A percentile compares a stretch with the other conserved stretches of the same genome.
These are phyloP conservation scores for Periophthalmus modestus DNA, from an alignment of 2,113 vertebrate genomes.

Conservation along the genomic window DNA sequence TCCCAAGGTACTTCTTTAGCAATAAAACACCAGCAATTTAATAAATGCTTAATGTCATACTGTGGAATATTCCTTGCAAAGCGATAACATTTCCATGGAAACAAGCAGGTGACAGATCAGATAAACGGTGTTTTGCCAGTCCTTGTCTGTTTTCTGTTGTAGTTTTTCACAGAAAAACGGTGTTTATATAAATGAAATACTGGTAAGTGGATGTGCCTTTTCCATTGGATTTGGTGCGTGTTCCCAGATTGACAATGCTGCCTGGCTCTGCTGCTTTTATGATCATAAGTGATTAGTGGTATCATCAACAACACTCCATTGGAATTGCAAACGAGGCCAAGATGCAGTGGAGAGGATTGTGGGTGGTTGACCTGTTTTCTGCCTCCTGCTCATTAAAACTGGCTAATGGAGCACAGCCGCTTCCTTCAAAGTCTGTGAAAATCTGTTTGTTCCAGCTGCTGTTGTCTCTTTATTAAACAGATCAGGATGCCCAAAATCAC, in stretches of 20 bases:
- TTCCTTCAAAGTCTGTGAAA: slow-evolving; percentile 34
- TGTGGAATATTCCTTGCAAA: neutral
- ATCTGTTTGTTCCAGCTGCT: slow-evolving; percentile 40
- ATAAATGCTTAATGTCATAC: neutral
- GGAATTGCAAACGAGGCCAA: slow-evolving; percentile 67
- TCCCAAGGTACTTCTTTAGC: too few relatives aligned
- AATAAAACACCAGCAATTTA: too few relatives aligned
- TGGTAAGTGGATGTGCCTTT: slow-evolving; percentile 8
- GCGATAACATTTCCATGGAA: neutral
- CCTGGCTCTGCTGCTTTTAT: slow-evolving; percentile 32
- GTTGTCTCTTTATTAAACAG: slow-evolving; percentile 11
- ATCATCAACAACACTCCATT: slow-evolving; percentile 58
- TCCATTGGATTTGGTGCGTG: neutral
- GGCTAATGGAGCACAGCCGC: slow-evolving; percentile 13
- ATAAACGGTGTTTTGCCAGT: neutral
- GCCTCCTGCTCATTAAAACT: slow-evolving; percentile 42
- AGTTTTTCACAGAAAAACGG: neutral
- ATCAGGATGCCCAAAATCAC: slow-evolving; percentile 16
- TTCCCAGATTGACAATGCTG: slow-evolving; percentile 33
- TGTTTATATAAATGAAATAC: neutral
- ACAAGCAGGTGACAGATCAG: neutral
- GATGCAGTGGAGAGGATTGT: slow-evolving; percentile 52
- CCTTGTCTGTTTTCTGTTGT: neutral
- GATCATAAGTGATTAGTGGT: slow-evolving; percentile 58
- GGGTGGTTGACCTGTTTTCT: slow-evolving; percentile 62